Evolutionary conservation across 2,888 invertebrate genomes (phyloP).

Genomic region (Meliscaeva auricollis): DNA sequence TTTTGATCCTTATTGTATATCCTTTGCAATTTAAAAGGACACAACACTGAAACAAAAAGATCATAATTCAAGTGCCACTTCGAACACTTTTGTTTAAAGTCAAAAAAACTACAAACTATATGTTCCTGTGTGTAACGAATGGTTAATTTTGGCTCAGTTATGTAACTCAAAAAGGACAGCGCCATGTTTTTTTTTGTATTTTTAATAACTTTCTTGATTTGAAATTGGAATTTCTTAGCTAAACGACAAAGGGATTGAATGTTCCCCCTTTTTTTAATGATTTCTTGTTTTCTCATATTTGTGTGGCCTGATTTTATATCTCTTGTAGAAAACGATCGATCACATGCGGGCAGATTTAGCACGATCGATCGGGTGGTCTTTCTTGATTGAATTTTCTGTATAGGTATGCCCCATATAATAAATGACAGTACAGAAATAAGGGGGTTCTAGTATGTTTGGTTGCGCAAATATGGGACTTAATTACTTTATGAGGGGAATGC

Average conservation of each 20-base stretch:
- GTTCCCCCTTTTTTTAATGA: conserved; percentile 49
- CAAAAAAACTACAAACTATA: neutral
- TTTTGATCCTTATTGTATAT: conserved; percentile 53
- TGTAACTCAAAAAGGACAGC: conserved; percentile 35
- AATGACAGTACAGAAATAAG: conserved; percentile 9
- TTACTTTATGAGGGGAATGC: conserved; percentile 11
- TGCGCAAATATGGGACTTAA: conserved; percentile 13
- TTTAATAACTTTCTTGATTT: conserved; percentile 21
- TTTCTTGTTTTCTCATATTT: neutral
- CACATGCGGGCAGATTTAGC: conserved; percentile 73
- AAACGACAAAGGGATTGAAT: conserved; percentile 16
- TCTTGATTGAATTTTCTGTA: conserved; percentile 35
- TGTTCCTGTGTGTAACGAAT: conserved; percentile 22
- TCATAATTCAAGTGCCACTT: conserved; percentile 66
- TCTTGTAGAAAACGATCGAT: conserved; percentile 62
- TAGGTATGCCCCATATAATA: conserved; percentile 20
- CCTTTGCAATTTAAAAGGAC: conserved; percentile 30
- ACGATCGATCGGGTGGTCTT: conserved; percentile 70
- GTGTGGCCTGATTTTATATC: conserved; percentile 40
- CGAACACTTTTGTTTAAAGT: conserved; percentile 33
- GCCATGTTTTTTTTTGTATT: conserved; percentile 35
- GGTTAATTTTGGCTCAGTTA: conserved; percentile 24
- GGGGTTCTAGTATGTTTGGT: conserved; percentile 30
- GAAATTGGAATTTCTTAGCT: conserved; percentile 27
- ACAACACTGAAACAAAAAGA: conserved; percentile 66